Conservation (phyloP, 2,113 vertebrate genomes). For the Rhinichthys klamathensis region DNA sequence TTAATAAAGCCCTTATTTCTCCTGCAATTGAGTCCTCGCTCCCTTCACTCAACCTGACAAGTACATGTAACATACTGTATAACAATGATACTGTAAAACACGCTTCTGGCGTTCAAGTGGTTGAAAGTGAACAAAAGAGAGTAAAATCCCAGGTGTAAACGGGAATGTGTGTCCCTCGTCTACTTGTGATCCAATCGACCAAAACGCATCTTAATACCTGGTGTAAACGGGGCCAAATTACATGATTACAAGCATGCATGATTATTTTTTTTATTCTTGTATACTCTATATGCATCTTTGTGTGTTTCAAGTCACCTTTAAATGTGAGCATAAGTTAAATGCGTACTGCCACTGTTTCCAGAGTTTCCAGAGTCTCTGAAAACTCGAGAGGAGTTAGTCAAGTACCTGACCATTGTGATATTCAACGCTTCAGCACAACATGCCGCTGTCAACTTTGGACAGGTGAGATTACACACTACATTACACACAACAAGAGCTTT, state of each 20-base stretch:
- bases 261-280: background rate
- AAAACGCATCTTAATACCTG: no score
- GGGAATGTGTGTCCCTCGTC: no score
- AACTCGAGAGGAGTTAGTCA: background rate
- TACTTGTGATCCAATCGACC: no score
- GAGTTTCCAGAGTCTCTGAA: slow-evolving; percentile 88
- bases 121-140: no score
- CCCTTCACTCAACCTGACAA: no score
- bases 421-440: background rate
- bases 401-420: background rate
- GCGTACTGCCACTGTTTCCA: slow-evolving; percentile 54
- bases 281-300: background rate
- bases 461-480: background rate
- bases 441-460: background rate
- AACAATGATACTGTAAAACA: no score
- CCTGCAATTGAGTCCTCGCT: no score
- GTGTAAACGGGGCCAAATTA: no score
- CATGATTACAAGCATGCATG: background rate
- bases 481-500: background rate
- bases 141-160: no score
- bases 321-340: background rate
- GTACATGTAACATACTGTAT: no score
- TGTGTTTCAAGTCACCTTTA: background rate
- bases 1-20: no score
- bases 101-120: no score